Conservation (phyloP, 1,140 invertebrate genomes). For the Drosophila ogumai region DNA sequence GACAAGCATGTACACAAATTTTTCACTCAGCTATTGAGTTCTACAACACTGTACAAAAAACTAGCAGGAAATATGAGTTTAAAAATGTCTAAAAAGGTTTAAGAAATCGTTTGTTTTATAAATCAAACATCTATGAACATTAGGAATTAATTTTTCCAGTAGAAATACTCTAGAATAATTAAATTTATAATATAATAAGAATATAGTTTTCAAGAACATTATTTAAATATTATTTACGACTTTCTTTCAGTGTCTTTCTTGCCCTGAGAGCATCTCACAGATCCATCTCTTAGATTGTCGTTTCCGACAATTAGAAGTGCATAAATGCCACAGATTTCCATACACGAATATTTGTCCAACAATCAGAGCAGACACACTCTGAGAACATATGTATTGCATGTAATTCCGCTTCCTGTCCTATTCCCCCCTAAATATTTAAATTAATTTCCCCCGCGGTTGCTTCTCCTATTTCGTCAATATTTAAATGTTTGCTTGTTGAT, state of each 20-base stretch:
- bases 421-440: slow-evolving; percentile 8
- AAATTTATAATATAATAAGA: no score
- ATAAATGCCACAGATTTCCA: slow-evolving; percentile 27
- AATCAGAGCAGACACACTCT: slow-evolving; percentile 5
- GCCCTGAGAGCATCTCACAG: not conserved
- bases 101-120: not conserved
- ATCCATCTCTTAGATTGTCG: slow-evolving; percentile 4
- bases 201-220: no score
- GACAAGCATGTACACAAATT: slow-evolving; percentile 13
- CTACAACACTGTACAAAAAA: not conserved
- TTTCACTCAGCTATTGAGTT: not conserved
- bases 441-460: not conserved
- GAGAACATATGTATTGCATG: slow-evolving; percentile 4
- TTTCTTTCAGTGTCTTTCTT: not conserved
- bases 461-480: not conserved
- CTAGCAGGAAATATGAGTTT: not conserved
- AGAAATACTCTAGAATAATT: not conserved
- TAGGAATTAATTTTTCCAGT: no score
- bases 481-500: slow-evolving; percentile 18
- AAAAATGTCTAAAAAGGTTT: fast-evolving
- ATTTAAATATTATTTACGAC: no score
- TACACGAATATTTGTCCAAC: slow-evolving; percentile 12
- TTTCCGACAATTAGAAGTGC: slow-evolving; percentile 31
- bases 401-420: slow-evolving; percentile 15
- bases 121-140: no score